Percentiles rank a stretch among this genome's conserved stretches.
phyloP scores from a whole-genome alignment of 2,888 invertebrate species.

The Sepiola atlantica region DNA sequence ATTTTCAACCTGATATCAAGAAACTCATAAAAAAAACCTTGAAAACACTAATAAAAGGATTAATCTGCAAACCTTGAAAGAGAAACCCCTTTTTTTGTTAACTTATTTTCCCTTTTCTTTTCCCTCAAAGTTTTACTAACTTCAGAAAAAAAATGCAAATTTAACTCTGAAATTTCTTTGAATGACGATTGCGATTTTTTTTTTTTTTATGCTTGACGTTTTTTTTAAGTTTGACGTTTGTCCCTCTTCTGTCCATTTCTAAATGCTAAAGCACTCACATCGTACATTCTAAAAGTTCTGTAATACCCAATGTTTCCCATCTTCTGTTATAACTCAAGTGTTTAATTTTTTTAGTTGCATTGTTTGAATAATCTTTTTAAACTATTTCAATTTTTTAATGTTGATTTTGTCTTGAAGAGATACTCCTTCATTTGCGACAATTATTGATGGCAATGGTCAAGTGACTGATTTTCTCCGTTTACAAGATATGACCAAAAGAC shows the following conservation, averaged over 20 bases:
- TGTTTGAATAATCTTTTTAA: not conserved
- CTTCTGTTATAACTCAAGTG: not conserved
- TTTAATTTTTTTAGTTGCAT: not conserved
- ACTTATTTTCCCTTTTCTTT: not conserved
- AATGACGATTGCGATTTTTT: not conserved
- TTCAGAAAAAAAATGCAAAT: not conserved
- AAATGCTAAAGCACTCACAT: too few species aligned
- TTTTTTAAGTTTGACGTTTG: too few species aligned
- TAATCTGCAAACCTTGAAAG: too few species aligned
- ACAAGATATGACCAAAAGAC: conserved; percentile 88
- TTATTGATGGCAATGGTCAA: conserved; percentile 91
- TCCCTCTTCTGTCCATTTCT: too few species aligned
- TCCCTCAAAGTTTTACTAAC: not conserved
- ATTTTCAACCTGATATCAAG: too few species aligned
- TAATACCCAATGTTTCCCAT: too few species aligned
- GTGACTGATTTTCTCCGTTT: conserved; percentile 92
- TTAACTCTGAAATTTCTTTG: not conserved
- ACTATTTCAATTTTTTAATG: not conserved
- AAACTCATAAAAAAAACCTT: too few species aligned
- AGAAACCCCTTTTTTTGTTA: too few species aligned
- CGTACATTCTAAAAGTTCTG: too few species aligned
- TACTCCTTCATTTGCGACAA: conserved; percentile 87
- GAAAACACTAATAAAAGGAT: too few species aligned
- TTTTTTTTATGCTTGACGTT: too few species aligned
- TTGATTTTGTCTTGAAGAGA: conserved; percentile 62